Base-by-base conservation (phyloP, 2,888 invertebrate genomes). In the Sesia apiformis region DNA sequence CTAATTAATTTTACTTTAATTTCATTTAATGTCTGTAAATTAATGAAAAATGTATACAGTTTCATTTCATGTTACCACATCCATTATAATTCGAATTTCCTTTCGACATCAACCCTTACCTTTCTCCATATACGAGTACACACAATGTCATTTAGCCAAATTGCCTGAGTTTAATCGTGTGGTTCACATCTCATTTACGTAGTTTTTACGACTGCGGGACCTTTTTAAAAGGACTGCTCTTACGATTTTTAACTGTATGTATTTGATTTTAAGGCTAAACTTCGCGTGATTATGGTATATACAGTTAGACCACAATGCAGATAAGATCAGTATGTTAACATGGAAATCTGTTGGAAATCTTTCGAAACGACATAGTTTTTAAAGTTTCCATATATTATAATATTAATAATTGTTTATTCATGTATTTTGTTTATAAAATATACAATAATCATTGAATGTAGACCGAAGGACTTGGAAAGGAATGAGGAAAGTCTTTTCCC, bases 111-210 rank as follows among this genome's bases (percentile, higher is more conserved):
- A 38, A 50, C 7, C 38, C 8, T 38, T 23, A 66, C 68, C 69
- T 68, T 69, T 68, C 69, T 59, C 60, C 57, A 61, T 23, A n/a
- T n/a, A n/a, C n/a, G n/a, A n/a, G n/a, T n/a, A 23, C 23, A 23
- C 59, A 61, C 57, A 59, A 63, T 67, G 69, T 71, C 76, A 78
- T 81, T 80, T 75, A 67, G 63, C 67, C 67, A 74, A 81, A 81
- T 82, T 78, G 72, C 74, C 70, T 64, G 73, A 71, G 73, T 78
- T 70, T 75, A 83, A 81, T 80, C 74, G 76, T 70, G 65, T 61
- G 74, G 76, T 78, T 81, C 78, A 78, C 80, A 81, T 79, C 78
- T 81, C 80, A 82, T 81, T 81, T 77, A 72, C 70, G 66, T 65
- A 62, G 70, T 78, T 82, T 78, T 78, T 78, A 79, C 69, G 70